phyloP scores from a whole-genome alignment of 2,797 vertebrate species.

The Enteromius argenteus region DNA sequence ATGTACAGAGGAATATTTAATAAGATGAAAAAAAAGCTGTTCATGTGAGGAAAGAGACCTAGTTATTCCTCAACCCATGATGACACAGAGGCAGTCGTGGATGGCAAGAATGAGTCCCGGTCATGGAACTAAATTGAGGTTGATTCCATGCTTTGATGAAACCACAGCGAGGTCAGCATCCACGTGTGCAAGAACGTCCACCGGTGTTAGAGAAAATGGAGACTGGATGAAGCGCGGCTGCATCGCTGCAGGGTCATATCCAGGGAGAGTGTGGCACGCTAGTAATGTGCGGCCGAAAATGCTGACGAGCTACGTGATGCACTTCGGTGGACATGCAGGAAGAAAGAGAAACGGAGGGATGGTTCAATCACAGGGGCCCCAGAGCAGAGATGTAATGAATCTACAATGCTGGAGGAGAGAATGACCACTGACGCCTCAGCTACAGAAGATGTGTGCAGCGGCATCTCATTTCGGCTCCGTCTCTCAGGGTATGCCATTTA shows the following conservation, averaged over 20 bases:
- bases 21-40: conserved; percentile 52
- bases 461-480: conserved; percentile 12
- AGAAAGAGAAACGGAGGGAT: conserved; percentile 24
- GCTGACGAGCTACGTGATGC: conserved; percentile 28
- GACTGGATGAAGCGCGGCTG: conserved; percentile 65
- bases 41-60: conserved; percentile 63
- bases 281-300: conserved; percentile 53
- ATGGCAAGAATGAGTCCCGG: conserved; percentile 71
- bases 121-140: conserved; percentile 71
- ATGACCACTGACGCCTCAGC: conserved; percentile 38
- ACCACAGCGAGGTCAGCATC: conserved; percentile 30
- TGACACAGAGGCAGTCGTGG: conserved; percentile 64
- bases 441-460: background rate
- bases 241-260: conserved; percentile 69
- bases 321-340: conserved; percentile 14
- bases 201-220: conserved; percentile 64
- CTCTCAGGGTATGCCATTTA: conserved; percentile 35
- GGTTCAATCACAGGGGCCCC: conserved; percentile 28
- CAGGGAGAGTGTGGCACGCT: conserved; percentile 62
- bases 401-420: conserved; percentile 13
- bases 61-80: conserved; percentile 65
- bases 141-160: conserved; percentile 39
- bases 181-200: conserved; percentile 72
- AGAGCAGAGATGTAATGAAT: conserved; percentile 45
- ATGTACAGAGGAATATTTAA: conserved; percentile 66